A percentile compares a stretch with the other conserved stretches of the same genome.
phyloP scores from a whole-genome alignment of 2,113 vertebrate genomes.

The Neofelis nebulosa region DNA sequence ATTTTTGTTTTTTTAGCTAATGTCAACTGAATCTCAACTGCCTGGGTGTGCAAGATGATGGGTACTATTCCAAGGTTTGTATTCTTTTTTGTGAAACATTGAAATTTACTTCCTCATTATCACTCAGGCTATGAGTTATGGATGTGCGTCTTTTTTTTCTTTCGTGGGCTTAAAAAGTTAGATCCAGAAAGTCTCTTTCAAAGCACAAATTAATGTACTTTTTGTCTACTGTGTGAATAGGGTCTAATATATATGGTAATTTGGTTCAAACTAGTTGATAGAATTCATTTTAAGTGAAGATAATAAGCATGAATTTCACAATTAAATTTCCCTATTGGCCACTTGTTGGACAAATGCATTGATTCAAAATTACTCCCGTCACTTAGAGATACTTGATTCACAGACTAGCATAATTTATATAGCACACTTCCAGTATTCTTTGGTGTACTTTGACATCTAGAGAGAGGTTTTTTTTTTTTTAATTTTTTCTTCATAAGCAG shows the following conservation, averaged over 20 bases:
- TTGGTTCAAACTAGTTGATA: conserved; percentile 36
- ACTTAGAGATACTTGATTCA: conserved; percentile 16
- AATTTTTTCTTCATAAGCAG: background rate
- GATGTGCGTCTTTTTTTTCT: background rate
- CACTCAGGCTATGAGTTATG: background rate
- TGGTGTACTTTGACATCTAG: background rate
- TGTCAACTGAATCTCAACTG: background rate
- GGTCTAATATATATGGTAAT: conserved; percentile 32
- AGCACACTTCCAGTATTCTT: background rate
- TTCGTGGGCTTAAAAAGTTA: background rate
- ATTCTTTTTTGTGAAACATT: background rate
- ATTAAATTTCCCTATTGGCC: conserved; percentile 34
- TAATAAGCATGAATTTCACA: conserved; percentile 38
- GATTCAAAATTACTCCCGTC: conserved; percentile 43
- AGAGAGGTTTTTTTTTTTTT: background rate
- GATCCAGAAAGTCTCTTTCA: background rate
- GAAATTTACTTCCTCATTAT: background rate
- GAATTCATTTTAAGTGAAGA: conserved; percentile 25
- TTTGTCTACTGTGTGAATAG: background rate
- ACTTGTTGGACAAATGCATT: conserved; percentile 35
- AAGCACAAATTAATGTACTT: conserved; percentile 12
- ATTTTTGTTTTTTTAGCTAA: conserved; percentile 23
- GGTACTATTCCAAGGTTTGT: background rate
- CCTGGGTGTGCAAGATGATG: background rate
- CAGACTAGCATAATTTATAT: background rate